phyloP scores from a whole-genome alignment of 2,113 vertebrate genomes.

The Psittacara wagleri region DNA sequence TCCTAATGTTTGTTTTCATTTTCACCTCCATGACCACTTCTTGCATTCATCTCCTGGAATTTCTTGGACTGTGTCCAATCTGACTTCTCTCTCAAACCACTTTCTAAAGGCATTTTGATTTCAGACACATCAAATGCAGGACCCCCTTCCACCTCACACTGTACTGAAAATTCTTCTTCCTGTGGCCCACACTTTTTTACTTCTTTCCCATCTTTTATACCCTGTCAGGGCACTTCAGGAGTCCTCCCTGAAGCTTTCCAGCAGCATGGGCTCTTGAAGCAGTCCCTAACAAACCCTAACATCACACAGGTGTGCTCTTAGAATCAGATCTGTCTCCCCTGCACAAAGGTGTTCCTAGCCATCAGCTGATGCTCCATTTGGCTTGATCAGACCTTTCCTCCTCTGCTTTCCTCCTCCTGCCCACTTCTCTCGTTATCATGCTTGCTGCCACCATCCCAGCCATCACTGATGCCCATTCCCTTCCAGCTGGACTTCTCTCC shows the following conservation, averaged over 20 bases:
- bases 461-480: neutral
- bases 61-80: neutral
- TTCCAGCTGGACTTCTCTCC: neutral
- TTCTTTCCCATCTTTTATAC: neutral
- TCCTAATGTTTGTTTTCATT: neutral
- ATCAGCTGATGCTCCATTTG: neutral
- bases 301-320: neutral
- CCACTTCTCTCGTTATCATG: neutral
- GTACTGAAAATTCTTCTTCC: neutral
- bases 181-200: neutral
- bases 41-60: neutral
- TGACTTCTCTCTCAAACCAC: neutral
- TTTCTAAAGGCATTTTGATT: neutral
- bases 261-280: neutral
- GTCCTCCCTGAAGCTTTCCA: neutral
- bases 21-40: neutral
- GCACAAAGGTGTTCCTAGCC: neutral
- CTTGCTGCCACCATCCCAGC: neutral
- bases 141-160: neutral
- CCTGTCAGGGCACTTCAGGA: no score
- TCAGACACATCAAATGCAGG: neutral
- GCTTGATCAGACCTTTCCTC: neutral
- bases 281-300: neutral
- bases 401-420: neutral
- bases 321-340: neutral